Percentiles rank a stretch among this genome's conserved stretches.
Evolutionary conservation across 2,113 vertebrate species (phyloP).

Genomic region (Octodon degus): DNA sequence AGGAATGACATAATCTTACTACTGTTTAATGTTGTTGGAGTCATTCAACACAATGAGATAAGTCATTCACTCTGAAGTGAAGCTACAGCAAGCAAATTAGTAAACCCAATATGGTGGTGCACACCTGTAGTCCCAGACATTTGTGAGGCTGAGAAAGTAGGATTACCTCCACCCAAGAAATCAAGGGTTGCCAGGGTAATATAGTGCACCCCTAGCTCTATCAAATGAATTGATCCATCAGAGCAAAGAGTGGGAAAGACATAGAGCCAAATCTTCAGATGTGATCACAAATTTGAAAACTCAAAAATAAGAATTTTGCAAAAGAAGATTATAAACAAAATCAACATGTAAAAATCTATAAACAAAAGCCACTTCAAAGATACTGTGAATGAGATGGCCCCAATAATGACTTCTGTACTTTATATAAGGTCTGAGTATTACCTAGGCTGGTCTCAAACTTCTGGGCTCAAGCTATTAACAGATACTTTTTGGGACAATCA

Average conservation of each 20-base stretch:
- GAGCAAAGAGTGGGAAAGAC: not conserved
- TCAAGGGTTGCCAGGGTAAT: not conserved
- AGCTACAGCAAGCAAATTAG: not conserved
- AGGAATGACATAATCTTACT: not conserved
- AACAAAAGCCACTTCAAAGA: not conserved
- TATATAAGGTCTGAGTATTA: not conserved
- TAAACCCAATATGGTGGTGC: not conserved
- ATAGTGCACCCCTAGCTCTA: too few relatives aligned
- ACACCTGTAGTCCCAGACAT: not conserved
- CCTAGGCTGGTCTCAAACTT: not conserved
- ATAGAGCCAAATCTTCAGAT: not conserved
- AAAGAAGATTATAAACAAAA: not conserved
- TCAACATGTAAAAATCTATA: not conserved
- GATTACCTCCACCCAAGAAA: not conserved
- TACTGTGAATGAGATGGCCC: not conserved
- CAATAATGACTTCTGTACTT: not conserved
- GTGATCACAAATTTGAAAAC: not conserved
- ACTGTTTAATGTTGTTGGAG: not conserved
- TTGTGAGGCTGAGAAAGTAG: not conserved
- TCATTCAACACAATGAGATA: too few relatives aligned
- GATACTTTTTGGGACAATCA: not conserved
- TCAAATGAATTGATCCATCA: not conserved
- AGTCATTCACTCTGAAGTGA: too few relatives aligned
- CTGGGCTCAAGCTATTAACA: not conserved
- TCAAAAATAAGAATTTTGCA: slow-evolving; percentile 22